Conservation (phyloP, 2,888 invertebrate species). For the Stenodera caucasica region DNA sequence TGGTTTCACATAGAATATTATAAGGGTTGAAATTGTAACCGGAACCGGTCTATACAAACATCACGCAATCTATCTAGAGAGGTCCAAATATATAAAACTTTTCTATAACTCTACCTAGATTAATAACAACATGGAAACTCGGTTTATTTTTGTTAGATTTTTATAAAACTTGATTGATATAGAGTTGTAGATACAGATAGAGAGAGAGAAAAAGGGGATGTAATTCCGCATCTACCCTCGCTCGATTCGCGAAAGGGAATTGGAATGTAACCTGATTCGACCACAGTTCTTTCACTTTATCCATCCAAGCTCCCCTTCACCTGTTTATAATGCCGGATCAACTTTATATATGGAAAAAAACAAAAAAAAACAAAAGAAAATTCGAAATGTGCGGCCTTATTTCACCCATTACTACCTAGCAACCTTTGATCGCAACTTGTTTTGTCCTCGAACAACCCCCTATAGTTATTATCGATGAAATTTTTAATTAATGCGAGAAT, state of each 20-base stretch:
- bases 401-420: constrained; percentile 33
- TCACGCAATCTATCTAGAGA: constrained; percentile 8
- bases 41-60: constrained; percentile 8
- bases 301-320: constrained; percentile 19
- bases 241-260: constrained; percentile 1
- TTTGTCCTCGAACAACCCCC: constrained; percentile 27
- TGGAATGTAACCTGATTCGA: constrained; percentile 26
- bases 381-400: constrained; percentile 16
- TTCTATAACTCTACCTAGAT: background rate
- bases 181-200: background rate
- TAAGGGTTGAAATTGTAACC: constrained; percentile 25
- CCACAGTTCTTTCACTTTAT: constrained; percentile 19
- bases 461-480: constrained; percentile 16
- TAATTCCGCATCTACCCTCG: constrained; percentile 2
- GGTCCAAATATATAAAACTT: background rate
- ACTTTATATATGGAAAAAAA: constrained; percentile 39
- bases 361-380: no score
- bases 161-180: constrained; percentile 10
- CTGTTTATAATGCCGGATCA: constrained; percentile 31
- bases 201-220: background rate
- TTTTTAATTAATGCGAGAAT: constrained; percentile 22
- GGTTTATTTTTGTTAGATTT: constrained; percentile 6
- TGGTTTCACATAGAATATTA: constrained; percentile 20
- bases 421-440: constrained; percentile 42
- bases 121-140: constrained; percentile 2